Evolutionary conservation across 2,797 vertebrate genomes (phyloP).

Genomic region (Steatocranus sp.): DNA sequence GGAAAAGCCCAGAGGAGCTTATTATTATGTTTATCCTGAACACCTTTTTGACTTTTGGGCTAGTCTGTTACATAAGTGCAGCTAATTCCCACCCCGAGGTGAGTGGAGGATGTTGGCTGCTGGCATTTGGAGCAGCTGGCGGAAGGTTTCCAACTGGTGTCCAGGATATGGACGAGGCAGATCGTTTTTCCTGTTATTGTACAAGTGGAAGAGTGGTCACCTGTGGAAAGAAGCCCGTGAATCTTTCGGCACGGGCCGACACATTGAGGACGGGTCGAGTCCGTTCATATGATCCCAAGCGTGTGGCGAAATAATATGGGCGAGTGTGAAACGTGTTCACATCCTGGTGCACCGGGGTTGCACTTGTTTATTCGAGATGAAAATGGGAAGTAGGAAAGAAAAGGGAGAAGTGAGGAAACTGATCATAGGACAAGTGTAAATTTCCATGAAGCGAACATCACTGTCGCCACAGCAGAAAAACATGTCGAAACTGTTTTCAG

Average conservation of each 20-base stretch:
- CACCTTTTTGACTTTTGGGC: background rate
- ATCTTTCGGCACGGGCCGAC: background rate
- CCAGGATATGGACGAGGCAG: constrained; percentile 48
- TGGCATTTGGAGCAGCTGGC: background rate
- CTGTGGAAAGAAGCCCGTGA: background rate
- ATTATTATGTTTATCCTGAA: background rate
- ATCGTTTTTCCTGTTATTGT: constrained; percentile 67
- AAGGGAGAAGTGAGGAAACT: constrained; percentile 6
- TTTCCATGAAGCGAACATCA: background rate
- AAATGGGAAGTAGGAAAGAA: constrained; percentile 21
- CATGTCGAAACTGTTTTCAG: background rate
- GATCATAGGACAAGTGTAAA: background rate
- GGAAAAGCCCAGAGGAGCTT: background rate
- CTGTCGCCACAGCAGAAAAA: background rate
- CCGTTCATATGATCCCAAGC: background rate
- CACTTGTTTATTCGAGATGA: constrained; percentile 7
- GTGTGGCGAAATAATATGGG: background rate
- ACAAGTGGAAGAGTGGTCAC: background rate
- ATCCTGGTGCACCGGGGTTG: background rate
- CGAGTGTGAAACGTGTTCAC: background rate
- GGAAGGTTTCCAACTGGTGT: constrained; percentile 21
- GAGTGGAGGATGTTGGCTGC: constrained; percentile 8
- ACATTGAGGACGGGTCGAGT: background rate
- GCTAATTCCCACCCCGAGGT: constrained; percentile 42
- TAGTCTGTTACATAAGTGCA: constrained; percentile 5